These are phyloP conservation scores for Mermis nigrescens DNA, from an alignment of 2,888 invertebrate genomes.

Conservation along the genomic window DNA sequence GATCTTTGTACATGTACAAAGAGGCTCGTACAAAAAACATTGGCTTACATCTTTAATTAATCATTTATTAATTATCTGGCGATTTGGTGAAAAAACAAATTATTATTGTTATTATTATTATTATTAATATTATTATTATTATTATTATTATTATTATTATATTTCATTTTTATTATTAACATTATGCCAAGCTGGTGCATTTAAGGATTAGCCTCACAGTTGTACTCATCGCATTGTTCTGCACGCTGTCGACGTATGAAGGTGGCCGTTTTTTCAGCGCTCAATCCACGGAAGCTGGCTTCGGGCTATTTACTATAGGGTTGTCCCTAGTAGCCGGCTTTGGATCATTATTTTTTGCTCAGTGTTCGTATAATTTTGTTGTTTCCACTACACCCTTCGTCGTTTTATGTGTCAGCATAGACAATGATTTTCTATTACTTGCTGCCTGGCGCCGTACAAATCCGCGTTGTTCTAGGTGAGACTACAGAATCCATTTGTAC, in stretches of 20 bases:
- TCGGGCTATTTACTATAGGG: neutral
- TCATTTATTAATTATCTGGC: too few relatives aligned
- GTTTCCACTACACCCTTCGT: neutral
- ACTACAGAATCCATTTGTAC: too few relatives aligned
- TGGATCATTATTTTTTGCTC: neutral
- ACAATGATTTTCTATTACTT: neutral
- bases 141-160: too few relatives aligned
- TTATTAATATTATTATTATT: too few relatives aligned
- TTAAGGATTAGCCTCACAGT: neutral
- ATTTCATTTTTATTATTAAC: too few relatives aligned
- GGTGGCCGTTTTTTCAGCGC: neutral
- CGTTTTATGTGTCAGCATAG: neutral
- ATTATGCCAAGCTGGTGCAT: too few relatives aligned
- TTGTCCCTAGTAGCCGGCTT: neutral
- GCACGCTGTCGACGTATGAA: neutral
- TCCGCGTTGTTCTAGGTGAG: too few relatives aligned
- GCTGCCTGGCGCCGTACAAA: neutral
- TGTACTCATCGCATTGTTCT: neutral
- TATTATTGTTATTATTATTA: too few relatives aligned
- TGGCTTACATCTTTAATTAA: too few relatives aligned
- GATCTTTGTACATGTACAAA: too few relatives aligned
- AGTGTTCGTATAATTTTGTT: neutral
- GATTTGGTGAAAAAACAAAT: too few relatives aligned
- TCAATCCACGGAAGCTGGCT: neutral
- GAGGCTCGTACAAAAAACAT: too few relatives aligned